Conservation (phyloP, 2,113 vertebrate species). For the Malurus alboscapulatus region DNA sequence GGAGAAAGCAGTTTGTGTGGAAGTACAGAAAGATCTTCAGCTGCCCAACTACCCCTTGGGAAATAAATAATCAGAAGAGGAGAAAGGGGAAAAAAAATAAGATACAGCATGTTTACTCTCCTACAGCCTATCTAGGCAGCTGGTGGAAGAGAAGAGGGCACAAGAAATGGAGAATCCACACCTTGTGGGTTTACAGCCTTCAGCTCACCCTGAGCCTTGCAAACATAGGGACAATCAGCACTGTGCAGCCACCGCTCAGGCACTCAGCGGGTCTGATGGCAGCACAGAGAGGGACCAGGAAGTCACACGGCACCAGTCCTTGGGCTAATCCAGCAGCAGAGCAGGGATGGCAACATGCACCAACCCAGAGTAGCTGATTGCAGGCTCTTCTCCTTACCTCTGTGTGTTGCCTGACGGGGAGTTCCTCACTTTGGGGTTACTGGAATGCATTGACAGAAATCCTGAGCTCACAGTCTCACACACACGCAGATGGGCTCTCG, state of each 20-base stretch:
- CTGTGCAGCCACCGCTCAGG: background rate
- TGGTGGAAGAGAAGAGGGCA: background rate
- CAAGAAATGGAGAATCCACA: background rate
- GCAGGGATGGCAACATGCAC: background rate
- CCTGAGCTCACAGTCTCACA: slow-evolving; percentile 78
- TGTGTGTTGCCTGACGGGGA: slow-evolving; percentile 89
- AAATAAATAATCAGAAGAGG: background rate
- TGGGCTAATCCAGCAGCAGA: background rate
- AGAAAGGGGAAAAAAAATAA: fast-evolving
- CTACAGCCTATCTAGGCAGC: background rate
- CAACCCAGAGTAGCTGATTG: background rate
- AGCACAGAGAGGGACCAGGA: background rate
- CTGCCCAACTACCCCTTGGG: background rate
- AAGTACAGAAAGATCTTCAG: slow-evolving; percentile 1
- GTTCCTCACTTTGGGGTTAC: slow-evolving; percentile 92
- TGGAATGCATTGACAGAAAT: slow-evolving; percentile 94
- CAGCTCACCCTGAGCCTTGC: background rate
- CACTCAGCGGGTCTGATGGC: fast-evolving
- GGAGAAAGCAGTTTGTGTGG: background rate
- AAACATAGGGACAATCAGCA: fast-evolving
- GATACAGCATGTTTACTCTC: background rate
- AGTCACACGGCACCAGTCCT: background rate
- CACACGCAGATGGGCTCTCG: slow-evolving; percentile 76
- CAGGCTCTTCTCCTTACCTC: slow-evolving; percentile 74
- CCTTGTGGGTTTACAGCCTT: background rate